phyloP scores from a whole-genome alignment of 2,888 invertebrate genomes.

The Tinea semifulvella region DNA sequence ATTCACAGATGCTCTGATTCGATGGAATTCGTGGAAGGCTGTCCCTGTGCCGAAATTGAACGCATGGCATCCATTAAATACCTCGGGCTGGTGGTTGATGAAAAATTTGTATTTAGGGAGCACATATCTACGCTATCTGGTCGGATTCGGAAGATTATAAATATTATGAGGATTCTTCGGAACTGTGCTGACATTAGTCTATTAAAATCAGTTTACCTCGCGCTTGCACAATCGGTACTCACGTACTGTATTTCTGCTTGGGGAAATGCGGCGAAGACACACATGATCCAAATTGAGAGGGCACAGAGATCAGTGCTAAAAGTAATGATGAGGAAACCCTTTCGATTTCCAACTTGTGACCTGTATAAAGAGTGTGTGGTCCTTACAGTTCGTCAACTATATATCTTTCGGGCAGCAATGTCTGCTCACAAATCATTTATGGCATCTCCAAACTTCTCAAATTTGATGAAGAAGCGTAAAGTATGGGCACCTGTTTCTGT shows the following conservation, averaged over 20 bases:
- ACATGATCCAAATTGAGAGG: constrained; percentile 13
- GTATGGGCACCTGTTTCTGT: too few relatives aligned
- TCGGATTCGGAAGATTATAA: constrained; percentile 19
- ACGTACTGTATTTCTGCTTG: constrained; percentile 20
- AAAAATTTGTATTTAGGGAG: constrained; percentile 14
- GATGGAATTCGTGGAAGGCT: too few relatives aligned
- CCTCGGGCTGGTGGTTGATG: constrained; percentile 15
- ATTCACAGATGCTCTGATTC: background rate
- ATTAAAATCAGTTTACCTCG: constrained; percentile 19
- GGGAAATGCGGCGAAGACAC: constrained; percentile 19
- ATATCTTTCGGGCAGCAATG: background rate
- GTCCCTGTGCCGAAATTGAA: background rate
- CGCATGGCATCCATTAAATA: constrained; percentile 8
- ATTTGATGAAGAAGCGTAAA: too few relatives aligned
- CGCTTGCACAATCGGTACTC: constrained; percentile 19
- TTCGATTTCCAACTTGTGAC: constrained; percentile 1
- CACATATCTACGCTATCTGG: constrained; percentile 17
- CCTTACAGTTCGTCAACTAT: constrained; percentile 6
- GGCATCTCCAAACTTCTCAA: background rate
- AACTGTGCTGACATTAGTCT: constrained; percentile 15
- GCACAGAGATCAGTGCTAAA: constrained; percentile 17
- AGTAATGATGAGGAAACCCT: constrained; percentile 8
- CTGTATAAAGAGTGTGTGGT: background rate
- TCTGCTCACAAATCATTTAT: background rate
- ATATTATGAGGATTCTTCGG: constrained; percentile 18